These are phyloP conservation scores for Idaea aversata DNA, from an alignment of 2,888 invertebrate species.

Conservation along the genomic window DNA sequence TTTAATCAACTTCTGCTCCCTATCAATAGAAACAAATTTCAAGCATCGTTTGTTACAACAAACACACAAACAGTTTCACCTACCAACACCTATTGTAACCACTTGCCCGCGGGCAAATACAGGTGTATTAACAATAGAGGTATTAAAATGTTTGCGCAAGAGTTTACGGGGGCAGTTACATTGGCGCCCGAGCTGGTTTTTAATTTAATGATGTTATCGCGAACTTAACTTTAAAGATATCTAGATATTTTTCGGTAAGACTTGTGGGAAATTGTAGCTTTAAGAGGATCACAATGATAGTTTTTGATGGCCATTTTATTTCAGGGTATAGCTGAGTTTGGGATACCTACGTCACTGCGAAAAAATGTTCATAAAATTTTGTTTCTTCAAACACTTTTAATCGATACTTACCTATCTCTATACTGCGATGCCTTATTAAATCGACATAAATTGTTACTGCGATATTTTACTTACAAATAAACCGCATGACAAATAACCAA, in stretches of 20 bases:
- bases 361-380: too few species aligned
- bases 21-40: background rate
- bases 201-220: slow-evolving; percentile 14
- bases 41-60: slow-evolving; percentile 3
- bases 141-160: slow-evolving; percentile 24
- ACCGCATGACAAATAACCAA: too few species aligned
- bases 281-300: too few species aligned
- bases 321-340: too few species aligned
- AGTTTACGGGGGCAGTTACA: slow-evolving; percentile 11
- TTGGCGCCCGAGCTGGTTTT: slow-evolving; percentile 10
- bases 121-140: slow-evolving; percentile 48
- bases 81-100: slow-evolving; percentile 41
- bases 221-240: slow-evolving; percentile 15
- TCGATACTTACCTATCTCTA: too few species aligned
- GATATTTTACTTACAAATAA: too few species aligned
- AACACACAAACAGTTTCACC: slow-evolving; percentile 13
- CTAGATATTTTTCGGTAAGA: background rate
- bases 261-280: background rate
- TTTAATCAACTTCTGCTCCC: background rate
- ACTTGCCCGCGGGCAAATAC: slow-evolving; percentile 60
- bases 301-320: too few species aligned
- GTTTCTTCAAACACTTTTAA: too few species aligned
- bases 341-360: too few species aligned
- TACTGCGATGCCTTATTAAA: too few species aligned
- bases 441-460: too few species aligned